A percentile compares a stretch with the other conserved stretches of the same genome.
These are phyloP conservation scores for Saguinus imperator DNA, from an alignment of 2,113 vertebrate species.

Conservation along the genomic window DNA sequence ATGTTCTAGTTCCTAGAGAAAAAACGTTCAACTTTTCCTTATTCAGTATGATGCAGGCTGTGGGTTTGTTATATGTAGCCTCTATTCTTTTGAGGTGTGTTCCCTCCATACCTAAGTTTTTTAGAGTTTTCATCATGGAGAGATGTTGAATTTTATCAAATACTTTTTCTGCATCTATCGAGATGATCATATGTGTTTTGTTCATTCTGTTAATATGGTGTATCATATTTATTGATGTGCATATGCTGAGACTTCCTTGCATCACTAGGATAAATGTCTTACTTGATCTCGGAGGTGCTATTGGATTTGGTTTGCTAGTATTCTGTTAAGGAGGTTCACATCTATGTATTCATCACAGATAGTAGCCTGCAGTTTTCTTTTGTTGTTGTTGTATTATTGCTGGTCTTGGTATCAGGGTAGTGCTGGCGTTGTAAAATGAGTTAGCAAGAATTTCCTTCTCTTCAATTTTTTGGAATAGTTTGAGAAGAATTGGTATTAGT, in stretches of 20 bases:
- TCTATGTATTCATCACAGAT: not conserved
- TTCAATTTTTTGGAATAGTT: not conserved
- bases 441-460: not conserved
- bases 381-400: not conserved
- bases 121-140: not conserved
- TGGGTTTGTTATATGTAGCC: not conserved
- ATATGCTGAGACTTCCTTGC: not conserved
- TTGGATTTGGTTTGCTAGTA: not conserved
- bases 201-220: not conserved
- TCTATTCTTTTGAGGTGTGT: not conserved
- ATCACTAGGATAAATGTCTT: not conserved
- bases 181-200: not conserved
- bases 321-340: not conserved
- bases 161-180: not conserved
- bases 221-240: not conserved
- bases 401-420: not conserved
- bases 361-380: not conserved
- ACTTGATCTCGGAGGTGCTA: not conserved
- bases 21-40: not conserved
- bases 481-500: not conserved
- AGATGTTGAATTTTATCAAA: not conserved
- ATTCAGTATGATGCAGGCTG: not conserved
- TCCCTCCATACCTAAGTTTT: not conserved
- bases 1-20: not conserved
- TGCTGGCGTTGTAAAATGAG: not conserved